Percentiles rank a stretch among this genome's conserved stretches.
These are phyloP conservation scores for Kudoa iwatai DNA, from an alignment of 30 jellyfish, hydroid and myxozoan species.

Conservation along the genomic window DNA sequence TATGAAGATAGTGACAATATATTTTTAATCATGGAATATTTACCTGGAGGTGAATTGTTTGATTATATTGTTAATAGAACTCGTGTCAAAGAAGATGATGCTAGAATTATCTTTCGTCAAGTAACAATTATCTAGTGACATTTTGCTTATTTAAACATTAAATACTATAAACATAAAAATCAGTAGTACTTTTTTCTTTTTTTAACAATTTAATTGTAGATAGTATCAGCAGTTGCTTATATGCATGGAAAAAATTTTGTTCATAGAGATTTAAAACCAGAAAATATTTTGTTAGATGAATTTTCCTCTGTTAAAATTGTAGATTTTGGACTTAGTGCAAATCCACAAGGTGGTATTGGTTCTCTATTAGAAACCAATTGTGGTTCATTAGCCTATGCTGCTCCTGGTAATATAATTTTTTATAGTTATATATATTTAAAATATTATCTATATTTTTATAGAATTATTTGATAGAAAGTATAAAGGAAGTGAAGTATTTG, in stretches of 20 bases:
- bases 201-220: too few species aligned
- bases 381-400: constrained; percentile 94
- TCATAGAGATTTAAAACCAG: constrained; percentile 87
- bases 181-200: too few species aligned
- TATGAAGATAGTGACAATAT: constrained; percentile 49
- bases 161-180: too few species aligned
- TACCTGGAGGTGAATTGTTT: constrained; percentile 85
- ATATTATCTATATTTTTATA: too few species aligned
- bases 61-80: constrained; percentile 57
- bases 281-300: constrained; percentile 66
- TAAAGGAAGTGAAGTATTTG: too few species aligned
- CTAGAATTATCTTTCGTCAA: constrained; percentile 55
- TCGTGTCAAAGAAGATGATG: constrained; percentile 28
- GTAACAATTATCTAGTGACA: too few species aligned
- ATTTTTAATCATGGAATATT: constrained; percentile 42
- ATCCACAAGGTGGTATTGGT: constrained; percentile 30
- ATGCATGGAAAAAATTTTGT: constrained; percentile 77
- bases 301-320: constrained; percentile 21
- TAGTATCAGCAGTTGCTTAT: constrained; percentile 54
- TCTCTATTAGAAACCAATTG: constrained; percentile 64
- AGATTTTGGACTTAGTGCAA: constrained; percentile 69
- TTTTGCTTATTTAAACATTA: too few species aligned
- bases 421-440: too few species aligned
- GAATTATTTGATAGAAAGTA: too few species aligned
- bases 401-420: constrained; percentile 92